Evolutionary conservation across 2,113 vertebrate species (phyloP), one percentile per base, ranked within the genome.

Genomic region (Pangasianodon hypophthalmus): DNA sequence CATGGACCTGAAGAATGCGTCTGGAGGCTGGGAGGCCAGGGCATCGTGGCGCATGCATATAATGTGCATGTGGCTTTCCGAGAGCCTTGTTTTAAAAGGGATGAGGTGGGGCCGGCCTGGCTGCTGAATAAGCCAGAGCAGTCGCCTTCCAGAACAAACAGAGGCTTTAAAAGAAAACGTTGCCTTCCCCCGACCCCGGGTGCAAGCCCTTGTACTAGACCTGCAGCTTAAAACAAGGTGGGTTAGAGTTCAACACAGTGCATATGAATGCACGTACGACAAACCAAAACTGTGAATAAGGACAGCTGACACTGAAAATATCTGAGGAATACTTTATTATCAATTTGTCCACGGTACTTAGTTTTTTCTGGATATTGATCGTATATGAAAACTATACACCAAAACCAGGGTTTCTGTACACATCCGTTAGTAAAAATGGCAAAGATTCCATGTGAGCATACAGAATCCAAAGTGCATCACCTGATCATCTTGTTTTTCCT

Each of bases 391-490:
- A 96, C 95, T 95, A 96, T 95, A 96, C 95, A 97, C 94, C 95
- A 96, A 96, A 97, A 96, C 95, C 95, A 96, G 95, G 90, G 91
- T 95, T 91, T 92, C 95, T 96, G 94, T 94, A 94, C 95, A 97
- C 96, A 96, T 96, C 92, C 95, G 95, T 96, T 91, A 93, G 96
- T 96, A 96, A 95, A 96, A 95, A 96, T 94, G 94, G 96, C 97
- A 97, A 96, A 97, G 96, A 97, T 88, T 94, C 94, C 92, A 94
- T 94, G 95, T 93, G 92, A 94, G 93, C 94, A 92, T 93, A 96
- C 95, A 96, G 96, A 97, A 97, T 97, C 97, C 96, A 98, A 98
- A 98, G 97, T 99, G 98, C 98, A 97, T 99, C 96, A 97, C 97
- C 95, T 93, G 93, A 92, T 94, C 95, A 93, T 93, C 93, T 93